A percentile compares a stretch with the other conserved stretches of the same genome.
phyloP scores from a whole-genome alignment of 2,888 invertebrate genomes.

The Muschampia plurimacula region DNA sequence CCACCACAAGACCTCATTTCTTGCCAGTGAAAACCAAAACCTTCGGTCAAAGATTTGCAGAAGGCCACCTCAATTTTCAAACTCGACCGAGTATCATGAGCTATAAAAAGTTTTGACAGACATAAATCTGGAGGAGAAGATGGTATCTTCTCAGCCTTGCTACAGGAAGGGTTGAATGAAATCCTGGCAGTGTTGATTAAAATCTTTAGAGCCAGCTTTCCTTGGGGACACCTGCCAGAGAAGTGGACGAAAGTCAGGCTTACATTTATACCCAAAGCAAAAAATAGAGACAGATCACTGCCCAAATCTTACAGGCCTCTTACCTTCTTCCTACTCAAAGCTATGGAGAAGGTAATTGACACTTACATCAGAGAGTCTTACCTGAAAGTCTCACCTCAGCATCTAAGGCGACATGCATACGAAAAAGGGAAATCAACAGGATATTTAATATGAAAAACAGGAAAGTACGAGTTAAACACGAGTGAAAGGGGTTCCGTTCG shows the following conservation, averaged over 20 bases:
- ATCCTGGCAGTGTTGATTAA: background rate
- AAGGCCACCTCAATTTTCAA: background rate
- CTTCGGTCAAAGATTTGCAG: background rate
- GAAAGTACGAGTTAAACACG: too few species aligned
- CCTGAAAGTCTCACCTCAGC: background rate
- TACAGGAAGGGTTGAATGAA: background rate
- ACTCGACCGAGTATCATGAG: background rate
- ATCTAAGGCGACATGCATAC: background rate
- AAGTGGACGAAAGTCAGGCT: background rate
- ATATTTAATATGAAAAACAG: too few species aligned
- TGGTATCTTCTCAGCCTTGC: background rate
- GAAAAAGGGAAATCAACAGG: background rate
- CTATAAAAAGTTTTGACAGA: background rate
- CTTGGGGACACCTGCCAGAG: background rate
- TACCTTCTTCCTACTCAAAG: background rate
- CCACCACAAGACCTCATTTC: too few species aligned
- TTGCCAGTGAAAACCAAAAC: too few species aligned
- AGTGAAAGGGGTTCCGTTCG: too few species aligned
- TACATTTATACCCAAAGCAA: background rate
- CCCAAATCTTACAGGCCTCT: background rate
- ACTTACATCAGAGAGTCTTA: background rate
- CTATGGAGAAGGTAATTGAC: background rate
- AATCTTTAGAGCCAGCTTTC: background rate
- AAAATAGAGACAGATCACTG: background rate
- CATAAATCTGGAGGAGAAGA: constrained; percentile 1